Evolutionary conservation across 2,113 vertebrate genomes (phyloP), one percentile per base, ranked within the genome.

Genomic region (Bos indicus): DNA sequence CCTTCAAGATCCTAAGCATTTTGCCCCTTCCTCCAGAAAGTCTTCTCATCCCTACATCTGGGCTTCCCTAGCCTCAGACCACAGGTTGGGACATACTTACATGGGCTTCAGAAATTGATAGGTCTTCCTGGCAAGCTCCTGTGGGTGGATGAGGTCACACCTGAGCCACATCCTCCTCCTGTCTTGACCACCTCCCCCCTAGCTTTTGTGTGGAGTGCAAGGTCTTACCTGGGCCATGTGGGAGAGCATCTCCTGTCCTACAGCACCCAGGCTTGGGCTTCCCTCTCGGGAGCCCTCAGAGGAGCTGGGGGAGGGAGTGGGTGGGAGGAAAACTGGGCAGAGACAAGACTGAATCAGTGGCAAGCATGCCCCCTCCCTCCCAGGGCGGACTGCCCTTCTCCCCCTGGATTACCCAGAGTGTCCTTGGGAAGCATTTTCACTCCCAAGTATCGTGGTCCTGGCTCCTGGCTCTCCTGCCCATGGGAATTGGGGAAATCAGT

Each of bases 351-450:
- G 12, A 6, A 11, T 71, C 11, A 89, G 62, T 3, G 4, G 36
- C 36, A 4, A 4, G 19, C 3, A 5, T 3, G 28, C 2, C 57
- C 46, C 71, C 52, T 23, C n/a, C 10, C 2, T 11, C 46, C 0
- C 0, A 0, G 14, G 11, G 33, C 3, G 0, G 36, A 26, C 30
- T 19, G 33, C 43, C 10, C 30, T 62, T 7, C 7, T 6, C 57
- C 40, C 60, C 62, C 0, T 1, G 17, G 28, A 33, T 84, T 78
- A 88, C 95, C 87, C 23, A 9, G 1, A 13, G 56, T 1, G 1
- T 33, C 77, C 15, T 40, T 10, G 0, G n/a, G 3, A 9, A 4
- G 3, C 0, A 4, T 19, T 26, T 56, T 57, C 4, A 8, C 9
- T 36, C 80, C 90, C 1, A 3, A 13, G 59, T 16, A 12, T 17